These are phyloP conservation scores for Stenolophus ochropezus DNA, from an alignment of 2,888 invertebrate genomes.

Conservation along the genomic window DNA sequence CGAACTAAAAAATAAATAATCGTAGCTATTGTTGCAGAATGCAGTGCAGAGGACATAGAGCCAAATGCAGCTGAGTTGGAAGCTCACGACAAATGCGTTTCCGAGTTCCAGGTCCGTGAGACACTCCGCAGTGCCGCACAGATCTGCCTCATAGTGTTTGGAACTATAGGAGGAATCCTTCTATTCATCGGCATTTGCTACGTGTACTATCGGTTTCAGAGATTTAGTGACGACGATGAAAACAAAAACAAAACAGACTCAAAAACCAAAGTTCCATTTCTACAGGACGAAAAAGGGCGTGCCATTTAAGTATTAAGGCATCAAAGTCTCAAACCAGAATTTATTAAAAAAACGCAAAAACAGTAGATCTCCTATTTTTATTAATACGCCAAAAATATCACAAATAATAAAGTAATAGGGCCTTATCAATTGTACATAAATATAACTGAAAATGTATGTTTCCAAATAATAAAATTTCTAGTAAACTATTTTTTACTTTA, in stretches of 20 bases:
- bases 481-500: constrained; percentile 20
- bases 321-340: too few relatives aligned
- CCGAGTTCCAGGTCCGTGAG: constrained; percentile 40
- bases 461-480: not conserved
- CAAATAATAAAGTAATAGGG: not conserved
- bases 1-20: constrained; percentile 9
- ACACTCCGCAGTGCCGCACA: constrained; percentile 14
- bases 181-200: constrained; percentile 48
- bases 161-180: constrained; percentile 38
- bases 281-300: not conserved
- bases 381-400: not conserved
- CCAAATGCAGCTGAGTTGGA: constrained; percentile 30
- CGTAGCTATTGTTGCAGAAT: constrained; percentile 40
- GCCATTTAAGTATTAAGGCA: not conserved
- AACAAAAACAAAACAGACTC: constrained; percentile 38
- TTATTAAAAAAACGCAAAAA: too few relatives aligned
- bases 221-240: constrained; percentile 46
- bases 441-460: not conserved
- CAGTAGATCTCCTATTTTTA: not conserved
- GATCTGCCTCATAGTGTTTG: constrained; percentile 47
- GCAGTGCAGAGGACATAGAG: constrained; percentile 44
- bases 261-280: not conserved
- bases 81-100: constrained; percentile 41
- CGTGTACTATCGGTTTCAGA: constrained; percentile 47
- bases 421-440: not conserved